A percentile compares a stretch with the other conserved stretches of the same genome.
These are phyloP conservation scores for Stictonetta naevosa DNA, from an alignment of 2,113 vertebrate genomes.

Conservation along the genomic window DNA sequence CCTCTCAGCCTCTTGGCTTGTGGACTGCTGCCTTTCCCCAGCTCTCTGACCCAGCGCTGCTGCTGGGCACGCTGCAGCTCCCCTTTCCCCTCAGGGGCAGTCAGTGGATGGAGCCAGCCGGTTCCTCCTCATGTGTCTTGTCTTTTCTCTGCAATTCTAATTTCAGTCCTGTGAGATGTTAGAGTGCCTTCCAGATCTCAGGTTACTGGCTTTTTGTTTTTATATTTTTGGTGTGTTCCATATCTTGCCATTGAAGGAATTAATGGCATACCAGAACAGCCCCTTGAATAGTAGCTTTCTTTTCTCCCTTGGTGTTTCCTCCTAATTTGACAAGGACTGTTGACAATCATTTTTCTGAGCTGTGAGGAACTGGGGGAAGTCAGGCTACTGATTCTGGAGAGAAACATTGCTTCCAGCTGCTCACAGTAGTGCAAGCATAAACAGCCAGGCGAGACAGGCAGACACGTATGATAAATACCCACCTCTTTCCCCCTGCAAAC, in stretches of 20 bases:
- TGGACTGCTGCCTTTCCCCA: accelerated
- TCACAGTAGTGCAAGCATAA: background rate
- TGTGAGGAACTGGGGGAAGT: background rate
- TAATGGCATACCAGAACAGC: background rate
- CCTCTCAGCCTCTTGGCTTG: background rate
- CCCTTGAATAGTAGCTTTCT: background rate
- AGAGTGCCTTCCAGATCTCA: background rate
- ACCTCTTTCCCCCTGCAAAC: background rate
- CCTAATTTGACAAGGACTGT: background rate
- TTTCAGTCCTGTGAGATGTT: background rate
- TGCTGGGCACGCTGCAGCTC: accelerated
- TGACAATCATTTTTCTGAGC: slow-evolving; percentile 9
- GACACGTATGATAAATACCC: background rate
- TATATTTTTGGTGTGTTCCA: background rate
- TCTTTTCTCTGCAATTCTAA: background rate
- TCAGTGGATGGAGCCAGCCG: background rate
- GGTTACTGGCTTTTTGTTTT: background rate
- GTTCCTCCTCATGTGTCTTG: background rate
- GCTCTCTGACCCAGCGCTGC: background rate
- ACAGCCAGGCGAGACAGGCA: background rate
- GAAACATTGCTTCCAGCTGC: background rate
- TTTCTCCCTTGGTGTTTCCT: background rate
- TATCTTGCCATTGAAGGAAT: background rate
- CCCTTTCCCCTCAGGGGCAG: background rate
- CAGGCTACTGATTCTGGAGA: background rate